Conservation (phyloP, 2,888 invertebrate genomes). For the Myopa testacea region DNA sequence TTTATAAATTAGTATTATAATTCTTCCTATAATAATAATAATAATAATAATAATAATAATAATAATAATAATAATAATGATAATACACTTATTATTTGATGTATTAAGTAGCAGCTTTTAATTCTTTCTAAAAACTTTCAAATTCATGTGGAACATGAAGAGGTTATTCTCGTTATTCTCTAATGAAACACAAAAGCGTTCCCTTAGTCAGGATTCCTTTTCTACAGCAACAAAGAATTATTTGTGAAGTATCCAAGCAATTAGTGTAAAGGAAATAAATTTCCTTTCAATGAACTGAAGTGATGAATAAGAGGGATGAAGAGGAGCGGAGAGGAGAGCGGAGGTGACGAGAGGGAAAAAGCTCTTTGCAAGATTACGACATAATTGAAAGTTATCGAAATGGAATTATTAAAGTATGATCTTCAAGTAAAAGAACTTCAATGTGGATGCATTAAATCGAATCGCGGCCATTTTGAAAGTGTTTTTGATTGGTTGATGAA, state of each 20-base stretch:
- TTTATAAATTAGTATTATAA: no score
- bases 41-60: no score
- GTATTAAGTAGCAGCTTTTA: background rate
- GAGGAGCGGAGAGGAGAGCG: background rate
- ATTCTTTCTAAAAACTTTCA: no score
- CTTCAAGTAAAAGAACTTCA: slow-evolving; percentile 40
- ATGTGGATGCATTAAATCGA: slow-evolving; percentile 54
- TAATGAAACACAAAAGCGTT: slow-evolving; percentile 4
- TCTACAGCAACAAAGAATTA: background rate
- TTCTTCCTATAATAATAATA: no score
- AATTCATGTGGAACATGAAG: no score
- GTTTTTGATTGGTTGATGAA: slow-evolving; percentile 68
- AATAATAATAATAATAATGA: no score
- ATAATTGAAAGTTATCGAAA: slow-evolving; percentile 35
- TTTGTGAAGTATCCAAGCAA: background rate
- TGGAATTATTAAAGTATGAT: slow-evolving; percentile 43
- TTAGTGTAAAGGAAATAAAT: slow-evolving; percentile 1
- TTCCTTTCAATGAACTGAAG: slow-evolving; percentile 8
- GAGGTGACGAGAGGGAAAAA: background rate
- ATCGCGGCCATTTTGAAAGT: slow-evolving; percentile 68
- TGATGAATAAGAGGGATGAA: background rate
- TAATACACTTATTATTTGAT: background rate
- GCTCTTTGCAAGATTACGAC: slow-evolving; percentile 1
- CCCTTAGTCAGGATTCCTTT: background rate
- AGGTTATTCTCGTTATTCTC: slow-evolving; percentile 1